Evolutionary conservation across 2,888 invertebrate species (phyloP).

Genomic region (Branchipolynoe longqiensis): DNA sequence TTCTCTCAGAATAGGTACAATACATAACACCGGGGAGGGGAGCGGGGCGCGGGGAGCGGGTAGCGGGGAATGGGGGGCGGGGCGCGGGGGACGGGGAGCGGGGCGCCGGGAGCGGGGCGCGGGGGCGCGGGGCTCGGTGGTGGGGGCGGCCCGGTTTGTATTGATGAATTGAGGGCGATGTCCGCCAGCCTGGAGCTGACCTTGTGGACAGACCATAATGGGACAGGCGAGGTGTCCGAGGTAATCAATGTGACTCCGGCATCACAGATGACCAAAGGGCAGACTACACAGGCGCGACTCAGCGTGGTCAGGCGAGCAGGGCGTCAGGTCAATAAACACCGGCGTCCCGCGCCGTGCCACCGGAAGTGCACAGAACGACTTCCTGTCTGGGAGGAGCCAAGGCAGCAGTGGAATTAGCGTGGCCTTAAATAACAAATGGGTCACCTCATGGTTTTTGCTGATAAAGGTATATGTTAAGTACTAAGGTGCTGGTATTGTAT

Average conservation of each 20-base stretch:
- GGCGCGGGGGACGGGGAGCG: not conserved
- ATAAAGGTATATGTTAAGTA: no score
- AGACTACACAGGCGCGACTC: not conserved
- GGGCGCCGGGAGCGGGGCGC: not conserved
- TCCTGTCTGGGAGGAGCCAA: no score
- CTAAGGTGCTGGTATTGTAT: no score
- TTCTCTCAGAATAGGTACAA: no score
- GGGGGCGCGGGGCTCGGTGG: not conserved
- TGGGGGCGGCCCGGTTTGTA: not conserved
- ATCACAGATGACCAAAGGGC: not conserved
- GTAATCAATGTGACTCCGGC: slow-evolving; percentile 38
- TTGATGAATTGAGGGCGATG: slow-evolving; percentile 48
- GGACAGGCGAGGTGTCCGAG: slow-evolving; percentile 24
- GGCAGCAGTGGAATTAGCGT: no score
- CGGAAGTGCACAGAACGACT: no score
- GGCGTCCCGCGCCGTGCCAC: no score
- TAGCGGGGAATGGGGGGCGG: not conserved
- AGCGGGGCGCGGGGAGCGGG: not conserved
- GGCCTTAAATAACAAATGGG: no score
- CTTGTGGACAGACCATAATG: slow-evolving; percentile 45
- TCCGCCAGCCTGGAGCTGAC: slow-evolving; percentile 6
- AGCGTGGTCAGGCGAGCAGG: no score
- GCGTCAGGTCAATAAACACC: no score
- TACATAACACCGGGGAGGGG: no score
- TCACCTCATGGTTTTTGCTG: no score